These are phyloP conservation scores for Brachymystax lenok DNA, from an alignment of 2,797 vertebrate genomes.

Conservation along the genomic window DNA sequence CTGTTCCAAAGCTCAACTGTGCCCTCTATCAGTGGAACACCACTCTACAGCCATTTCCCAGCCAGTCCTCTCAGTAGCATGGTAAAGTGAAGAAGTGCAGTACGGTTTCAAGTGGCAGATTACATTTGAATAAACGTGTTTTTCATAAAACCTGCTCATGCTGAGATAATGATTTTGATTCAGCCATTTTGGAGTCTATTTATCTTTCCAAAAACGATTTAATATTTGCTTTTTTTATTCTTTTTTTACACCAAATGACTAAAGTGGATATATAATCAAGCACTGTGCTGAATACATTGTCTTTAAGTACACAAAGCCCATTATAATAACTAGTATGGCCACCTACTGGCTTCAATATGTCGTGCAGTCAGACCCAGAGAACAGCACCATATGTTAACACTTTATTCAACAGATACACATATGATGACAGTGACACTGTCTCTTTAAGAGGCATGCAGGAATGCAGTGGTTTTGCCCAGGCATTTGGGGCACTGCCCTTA, in stretches of 20 bases:
- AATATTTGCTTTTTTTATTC: too few species aligned
- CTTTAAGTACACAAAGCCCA: slow-evolving; percentile 13
- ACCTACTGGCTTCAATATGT: slow-evolving; percentile 56
- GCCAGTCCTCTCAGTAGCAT: neutral
- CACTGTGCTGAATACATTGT: slow-evolving; percentile 5
- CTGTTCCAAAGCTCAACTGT: slow-evolving; percentile 74
- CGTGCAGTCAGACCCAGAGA: slow-evolving; percentile 54
- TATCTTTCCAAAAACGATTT: neutral
- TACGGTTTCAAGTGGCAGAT: slow-evolving; percentile 3
- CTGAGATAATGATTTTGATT: neutral
- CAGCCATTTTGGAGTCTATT: neutral
- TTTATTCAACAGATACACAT: slow-evolving; percentile 66
- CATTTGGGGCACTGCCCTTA: slow-evolving; percentile 75
- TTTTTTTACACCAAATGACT: neutral
- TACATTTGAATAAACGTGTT: neutral
- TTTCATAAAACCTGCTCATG: too few species aligned
- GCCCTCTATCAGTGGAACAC: slow-evolving; percentile 70
- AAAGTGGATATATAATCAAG: neutral
- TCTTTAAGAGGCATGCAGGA: slow-evolving; percentile 40
- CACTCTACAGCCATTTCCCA: slow-evolving; percentile 18
- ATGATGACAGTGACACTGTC: slow-evolving; percentile 56
- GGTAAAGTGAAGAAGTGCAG: neutral
- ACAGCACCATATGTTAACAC: slow-evolving; percentile 66
- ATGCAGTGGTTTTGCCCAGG: slow-evolving; percentile 76
- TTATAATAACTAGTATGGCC: slow-evolving; percentile 44